Evolutionary conservation across 2,113 vertebrate genomes (phyloP), one percentile per base, ranked within the genome.

Genomic region (Falco punctatus): DNA sequence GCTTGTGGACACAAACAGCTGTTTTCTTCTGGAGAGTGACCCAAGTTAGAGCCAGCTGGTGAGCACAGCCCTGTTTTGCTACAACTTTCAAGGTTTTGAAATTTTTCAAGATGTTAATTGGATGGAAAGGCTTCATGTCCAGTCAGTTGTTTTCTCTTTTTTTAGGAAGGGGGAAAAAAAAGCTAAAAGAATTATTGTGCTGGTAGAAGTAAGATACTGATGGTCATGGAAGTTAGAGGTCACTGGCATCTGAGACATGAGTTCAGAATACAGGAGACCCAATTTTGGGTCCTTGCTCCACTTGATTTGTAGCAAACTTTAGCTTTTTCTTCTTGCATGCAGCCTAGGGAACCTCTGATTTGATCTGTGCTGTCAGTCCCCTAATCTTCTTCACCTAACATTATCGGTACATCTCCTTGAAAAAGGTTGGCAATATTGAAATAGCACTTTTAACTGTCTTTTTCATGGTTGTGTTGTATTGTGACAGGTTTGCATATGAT

Each of bases 11-110:
- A 71, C 79, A 74, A 94, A 92, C 59, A 90, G 82, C 95, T 92
- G 55, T 78, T 94, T 66, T 81, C 81, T 97, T 94, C 94, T 64
- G 52, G 92, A 96, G 66, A 95, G 86, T 8, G 30, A 90, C 67
- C 49, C 40, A 62, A 92, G 86, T 52, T 44, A n/a, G 86, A 96
- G 69, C 58, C 1, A 13, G 65, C 67, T 94, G 81, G 81, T 89
- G 66, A 78, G 91, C 10, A 13, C 8, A 6, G 27, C 15, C 15
- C 5, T 2, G 12, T 79, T 64, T 72, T 79, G 44, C 40, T 57
- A 9, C 22, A 35, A 2, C 27, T 80, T 78, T 35, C 13, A 71
- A 42, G 33, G 64, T 58, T 67, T 42, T 80, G 66, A 75, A 17
- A 17, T 54, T 40, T 81, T 83, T 48, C 19, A 1, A 1, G 1